Evolutionary conservation across 2,888 invertebrate genomes (phyloP), one percentile per base, ranked within the genome.

Genomic region (Calephelis perditalis): DNA sequence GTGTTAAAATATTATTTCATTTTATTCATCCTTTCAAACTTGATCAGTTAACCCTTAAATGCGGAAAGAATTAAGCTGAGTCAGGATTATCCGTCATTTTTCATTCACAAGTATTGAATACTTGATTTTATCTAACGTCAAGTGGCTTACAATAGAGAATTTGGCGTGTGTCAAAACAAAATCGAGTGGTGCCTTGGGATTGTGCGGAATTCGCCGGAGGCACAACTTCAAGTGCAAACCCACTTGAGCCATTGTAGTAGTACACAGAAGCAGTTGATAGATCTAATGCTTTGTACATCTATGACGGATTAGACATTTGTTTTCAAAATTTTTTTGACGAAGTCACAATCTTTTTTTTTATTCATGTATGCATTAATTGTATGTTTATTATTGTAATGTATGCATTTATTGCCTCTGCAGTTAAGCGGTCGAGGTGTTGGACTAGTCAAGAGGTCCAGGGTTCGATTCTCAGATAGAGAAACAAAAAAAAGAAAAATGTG

Each of bases 111-210:
- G 40, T 56, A 10, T 56, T 81, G 81, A 82, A 82, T 81, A 77
- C 68, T 75, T 72, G 73, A 75, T 77, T 73, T 71, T 68, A 72
- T 72, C 74, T 76, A 66, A 69, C 67, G 71, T 69, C 70, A 70
- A 73, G 76, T 75, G 68, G 59, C 46, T 68, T 74, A 68, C 74
- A 79, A 78, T 77, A 74, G 76, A 75, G 69, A 79, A 68, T 69
- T 77, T 79, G 76, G 77, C 81, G 78, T 78, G 76, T 86, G 89
- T 89, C 88, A 87, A 79, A 89, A 88, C 85, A 87, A 83, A 86
- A 90, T 90, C 83, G 90, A 90, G 83, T 86, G 79, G 85, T 75
- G 77, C 72, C 90, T 78, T 73, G 90, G 88, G 89, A 87, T 74
- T 76, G 71, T 71, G 69, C 65, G 76, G 72, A 78, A 77, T 75